Conservation (phyloP, 2,888 invertebrate species). For the Pardosa pseudoannulata region DNA sequence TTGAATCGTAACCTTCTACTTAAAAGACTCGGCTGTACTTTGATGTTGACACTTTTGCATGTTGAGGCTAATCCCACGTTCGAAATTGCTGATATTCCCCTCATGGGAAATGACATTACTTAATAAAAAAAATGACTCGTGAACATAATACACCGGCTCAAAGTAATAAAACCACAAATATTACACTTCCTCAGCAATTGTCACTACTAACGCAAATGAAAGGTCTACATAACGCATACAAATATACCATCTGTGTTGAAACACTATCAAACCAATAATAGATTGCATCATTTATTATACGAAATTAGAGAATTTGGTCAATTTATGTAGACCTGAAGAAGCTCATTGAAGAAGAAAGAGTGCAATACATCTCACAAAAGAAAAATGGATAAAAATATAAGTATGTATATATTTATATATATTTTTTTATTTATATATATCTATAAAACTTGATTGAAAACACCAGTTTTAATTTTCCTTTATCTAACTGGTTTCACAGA, state of each 20-base stretch:
- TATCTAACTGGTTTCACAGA: not conserved
- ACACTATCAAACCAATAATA: not conserved
- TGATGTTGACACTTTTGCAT: conserved; percentile 9
- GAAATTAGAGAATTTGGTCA: not conserved
- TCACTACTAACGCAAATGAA: conserved; percentile 3
- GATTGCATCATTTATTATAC: not conserved
- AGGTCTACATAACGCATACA: not conserved
- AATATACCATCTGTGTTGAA: not conserved
- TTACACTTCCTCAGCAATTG: not conserved
- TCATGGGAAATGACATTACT: not conserved
- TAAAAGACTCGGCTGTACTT: not conserved
- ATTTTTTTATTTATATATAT: not conserved
- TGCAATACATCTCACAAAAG: not conserved
- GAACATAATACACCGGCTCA: not conserved
- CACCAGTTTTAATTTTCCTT: not conserved
- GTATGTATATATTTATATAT: not conserved
- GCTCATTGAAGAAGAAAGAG: conserved; percentile 1
- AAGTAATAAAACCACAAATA: not conserved
- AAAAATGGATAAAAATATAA: conserved; percentile 1
- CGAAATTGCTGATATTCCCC: not conserved
- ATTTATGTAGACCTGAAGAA: not conserved
- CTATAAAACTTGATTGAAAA: not conserved
- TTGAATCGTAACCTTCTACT: conserved; percentile 12
- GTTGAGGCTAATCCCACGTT: not conserved
- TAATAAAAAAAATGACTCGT: not conserved